These are phyloP conservation scores for Seladonia tumulorum DNA, from an alignment of 2,888 invertebrate species.

Conservation along the genomic window DNA sequence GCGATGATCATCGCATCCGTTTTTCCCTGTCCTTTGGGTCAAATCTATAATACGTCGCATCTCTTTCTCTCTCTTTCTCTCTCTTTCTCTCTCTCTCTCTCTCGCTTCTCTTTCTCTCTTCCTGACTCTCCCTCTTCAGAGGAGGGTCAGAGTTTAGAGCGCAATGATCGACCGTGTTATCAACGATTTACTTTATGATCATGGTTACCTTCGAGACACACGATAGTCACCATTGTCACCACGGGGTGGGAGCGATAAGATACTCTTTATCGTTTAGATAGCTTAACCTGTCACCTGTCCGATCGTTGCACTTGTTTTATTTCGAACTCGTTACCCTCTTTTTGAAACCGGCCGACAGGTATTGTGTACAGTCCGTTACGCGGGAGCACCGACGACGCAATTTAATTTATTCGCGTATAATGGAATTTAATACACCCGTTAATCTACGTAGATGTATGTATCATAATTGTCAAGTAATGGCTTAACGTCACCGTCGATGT, in stretches of 20 bases:
- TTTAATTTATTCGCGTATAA: too few species aligned
- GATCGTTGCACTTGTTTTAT: neutral
- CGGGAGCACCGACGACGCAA: neutral
- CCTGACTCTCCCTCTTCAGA: neutral
- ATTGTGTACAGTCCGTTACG: neutral
- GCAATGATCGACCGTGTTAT: conserved; percentile 46
- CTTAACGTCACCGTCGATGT: too few species aligned
- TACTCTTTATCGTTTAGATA: conserved; percentile 16
- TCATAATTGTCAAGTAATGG: too few species aligned
- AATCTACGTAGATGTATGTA: too few species aligned
- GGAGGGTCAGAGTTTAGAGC: conserved; percentile 45
- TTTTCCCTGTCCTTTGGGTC: conserved; percentile 31
- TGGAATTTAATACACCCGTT: too few species aligned
- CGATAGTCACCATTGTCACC: neutral
- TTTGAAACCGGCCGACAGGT: neutral
- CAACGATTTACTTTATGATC: conserved; percentile 51
- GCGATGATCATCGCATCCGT: conserved; percentile 57
- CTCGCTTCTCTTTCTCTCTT: neutral
- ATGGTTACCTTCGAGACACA: conserved; percentile 37
- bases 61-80: neutral
- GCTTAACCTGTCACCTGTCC: conserved; percentile 19
- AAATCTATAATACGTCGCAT: conserved; percentile 8
- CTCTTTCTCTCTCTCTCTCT: neutral
- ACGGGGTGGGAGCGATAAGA: conserved; percentile 23
- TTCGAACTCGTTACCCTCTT: neutral